These are phyloP conservation scores for Chloropsis cyanopogon DNA, from an alignment of 2,113 vertebrate genomes.

Conservation along the genomic window DNA sequence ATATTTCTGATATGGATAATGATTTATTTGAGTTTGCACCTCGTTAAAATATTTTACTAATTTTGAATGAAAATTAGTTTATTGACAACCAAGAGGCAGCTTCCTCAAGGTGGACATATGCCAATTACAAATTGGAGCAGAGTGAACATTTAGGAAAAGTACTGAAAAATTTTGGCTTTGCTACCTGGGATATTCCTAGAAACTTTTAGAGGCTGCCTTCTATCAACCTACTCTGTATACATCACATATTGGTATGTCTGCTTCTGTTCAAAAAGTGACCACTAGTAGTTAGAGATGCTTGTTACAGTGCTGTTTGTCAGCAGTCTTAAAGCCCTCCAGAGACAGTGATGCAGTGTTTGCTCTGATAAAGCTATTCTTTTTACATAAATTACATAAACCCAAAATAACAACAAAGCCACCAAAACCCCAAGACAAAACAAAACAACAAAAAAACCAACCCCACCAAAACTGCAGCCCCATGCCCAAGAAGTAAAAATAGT, in stretches of 20 bases:
- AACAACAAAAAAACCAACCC: too few relatives aligned
- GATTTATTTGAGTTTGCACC: neutral
- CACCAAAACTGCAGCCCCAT: neutral
- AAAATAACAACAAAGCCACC: neutral
- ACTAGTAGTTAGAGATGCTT: neutral
- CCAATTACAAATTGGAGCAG: rapidly evolving
- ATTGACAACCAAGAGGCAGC: neutral
- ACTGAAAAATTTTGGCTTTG: neutral
- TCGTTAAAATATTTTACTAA: neutral
- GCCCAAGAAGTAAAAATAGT: neutral
- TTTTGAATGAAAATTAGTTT: neutral
- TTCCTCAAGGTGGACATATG: neutral
- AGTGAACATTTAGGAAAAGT: neutral
- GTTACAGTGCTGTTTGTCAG: neutral
- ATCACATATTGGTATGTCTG: neutral
- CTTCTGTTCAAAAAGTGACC: neutral
- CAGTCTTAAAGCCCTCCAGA: neutral
- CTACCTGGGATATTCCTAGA: neutral
- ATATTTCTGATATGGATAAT: neutral
- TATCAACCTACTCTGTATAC: neutral
- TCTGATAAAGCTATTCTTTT: neutral
- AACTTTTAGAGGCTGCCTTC: neutral
- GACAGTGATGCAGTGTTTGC: neutral
- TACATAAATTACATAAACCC: neutral
- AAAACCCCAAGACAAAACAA: neutral